Base-by-base conservation (phyloP, 2,113 vertebrate species). In the Pogonocichla stellata region DNA sequence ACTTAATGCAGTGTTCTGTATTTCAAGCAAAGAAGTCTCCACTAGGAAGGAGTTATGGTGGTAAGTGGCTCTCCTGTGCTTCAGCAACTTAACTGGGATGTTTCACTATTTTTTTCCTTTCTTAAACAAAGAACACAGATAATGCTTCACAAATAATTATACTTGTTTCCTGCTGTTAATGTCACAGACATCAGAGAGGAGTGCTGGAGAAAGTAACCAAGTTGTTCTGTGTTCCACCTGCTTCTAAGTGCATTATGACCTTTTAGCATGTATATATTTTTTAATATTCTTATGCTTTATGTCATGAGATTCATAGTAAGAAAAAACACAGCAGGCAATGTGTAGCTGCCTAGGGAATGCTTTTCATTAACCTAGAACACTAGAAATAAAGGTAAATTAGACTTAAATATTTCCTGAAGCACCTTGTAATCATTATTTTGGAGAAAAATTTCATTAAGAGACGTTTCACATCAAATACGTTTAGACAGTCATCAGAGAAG, bases 331-430 rank as follows among this genome's bases (percentile, higher is more conserved):
- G 75, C n/a, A 86, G 88, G 48, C 51, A 72, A 36, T 47, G 28
- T 78, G 75, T 56, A 83, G 75, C 61, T 96, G 82, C 64, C 64
- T 51, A 70, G 88, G 82, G 60, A 93, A 71, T 90, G 69, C 34
- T 96, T 80, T 93, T 93, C 88, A 93, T 95, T 97, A 93, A 93
- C 75, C 80, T 94, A 78, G 56, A 92, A 86, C 31, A 75, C 36
- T 53, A 53, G 64, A 77, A 94, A 90, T 93, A 94, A 95, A 83
- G 48, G 74, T 81, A 88, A 90, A 96, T 96, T 92, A 83, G 72
- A 88, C 57, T 71, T 94, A 88, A 94, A 74, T 86, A 88, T 90
- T 96, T 94, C 90, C 93, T 86, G 86, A 94, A 96, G 67, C 45
- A 29, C 72, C 90, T 80, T 93, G 61, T 75, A 83, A 88, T 95